phyloP scores from a whole-genome alignment of 2,113 vertebrate species.

The Gambusia affinis region DNA sequence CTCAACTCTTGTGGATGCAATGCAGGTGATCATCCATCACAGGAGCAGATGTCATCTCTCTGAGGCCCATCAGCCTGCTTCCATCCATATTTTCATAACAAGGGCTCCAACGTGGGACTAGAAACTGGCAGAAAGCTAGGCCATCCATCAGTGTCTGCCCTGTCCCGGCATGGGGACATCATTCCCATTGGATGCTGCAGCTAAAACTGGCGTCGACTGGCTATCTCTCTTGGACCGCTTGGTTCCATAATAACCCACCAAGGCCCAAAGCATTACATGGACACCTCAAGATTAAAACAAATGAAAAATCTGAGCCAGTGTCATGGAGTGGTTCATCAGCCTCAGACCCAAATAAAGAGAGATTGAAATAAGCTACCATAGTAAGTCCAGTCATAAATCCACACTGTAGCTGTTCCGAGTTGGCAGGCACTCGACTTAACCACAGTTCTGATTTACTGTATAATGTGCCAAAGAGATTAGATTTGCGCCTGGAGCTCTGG shows the following conservation, averaged over 20 bases:
- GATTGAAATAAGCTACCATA: conserved; percentile 29
- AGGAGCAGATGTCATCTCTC: conserved; percentile 28
- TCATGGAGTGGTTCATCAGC: conserved; percentile 21
- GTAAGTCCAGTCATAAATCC: conserved; percentile 59
- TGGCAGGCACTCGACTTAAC: conserved; percentile 45
- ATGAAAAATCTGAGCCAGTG: neutral
- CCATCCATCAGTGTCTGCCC: conserved; percentile 62
- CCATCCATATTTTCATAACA: conserved; percentile 62
- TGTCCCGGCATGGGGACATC: conserved; percentile 50
- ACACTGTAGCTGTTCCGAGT: conserved; percentile 35
- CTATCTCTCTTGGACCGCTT: conserved; percentile 42
- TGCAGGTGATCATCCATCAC: conserved; percentile 48
- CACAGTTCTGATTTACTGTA: conserved; percentile 54
- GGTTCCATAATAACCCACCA: conserved; percentile 58
- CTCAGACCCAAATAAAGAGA: conserved; percentile 36
- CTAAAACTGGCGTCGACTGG: conserved; percentile 56
- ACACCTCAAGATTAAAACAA: conserved; percentile 43
- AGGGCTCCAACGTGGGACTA: conserved; percentile 45
- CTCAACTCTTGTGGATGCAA: neutral
- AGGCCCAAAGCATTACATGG: conserved; percentile 60
- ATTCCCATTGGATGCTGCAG: conserved; percentile 58
- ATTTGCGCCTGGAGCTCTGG: conserved; percentile 47
- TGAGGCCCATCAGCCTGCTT: conserved; percentile 37
- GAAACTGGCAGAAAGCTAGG: conserved; percentile 66
- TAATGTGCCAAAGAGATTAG: conserved; percentile 66